Evolutionary conservation across 2,797 vertebrate species (phyloP).

Genomic region (Ceryle rudis): DNA sequence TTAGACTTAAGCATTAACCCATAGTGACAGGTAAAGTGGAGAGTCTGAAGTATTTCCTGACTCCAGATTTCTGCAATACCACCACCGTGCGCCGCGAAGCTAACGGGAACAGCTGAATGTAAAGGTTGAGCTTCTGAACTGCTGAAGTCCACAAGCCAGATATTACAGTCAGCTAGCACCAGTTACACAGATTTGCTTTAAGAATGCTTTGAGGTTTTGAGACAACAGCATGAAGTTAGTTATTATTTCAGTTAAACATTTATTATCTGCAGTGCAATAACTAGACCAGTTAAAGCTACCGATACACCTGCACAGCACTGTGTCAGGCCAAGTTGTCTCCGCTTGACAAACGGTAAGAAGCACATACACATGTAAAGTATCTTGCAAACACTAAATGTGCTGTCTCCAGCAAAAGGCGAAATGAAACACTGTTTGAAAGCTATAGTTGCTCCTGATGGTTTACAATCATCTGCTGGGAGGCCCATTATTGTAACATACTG

Average conservation of each 20-base stretch:
- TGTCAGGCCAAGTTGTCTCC: background rate
- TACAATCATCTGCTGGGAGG: background rate
- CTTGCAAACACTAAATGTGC: background rate
- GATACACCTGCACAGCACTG: background rate
- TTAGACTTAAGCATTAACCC: background rate
- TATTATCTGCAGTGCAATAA: background rate
- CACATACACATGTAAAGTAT: background rate
- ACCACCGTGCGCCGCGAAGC: background rate
- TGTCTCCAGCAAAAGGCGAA: background rate
- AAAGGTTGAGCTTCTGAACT: background rate
- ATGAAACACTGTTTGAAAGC: background rate
- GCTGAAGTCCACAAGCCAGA: background rate
- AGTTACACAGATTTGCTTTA: background rate
- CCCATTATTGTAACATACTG: background rate
- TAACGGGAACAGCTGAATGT: background rate
- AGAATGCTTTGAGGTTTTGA: background rate
- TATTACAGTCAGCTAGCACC: background rate
- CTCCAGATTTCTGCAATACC: background rate
- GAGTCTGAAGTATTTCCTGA: background rate
- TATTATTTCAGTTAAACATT: background rate
- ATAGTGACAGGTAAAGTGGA: background rate
- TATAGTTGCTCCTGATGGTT: background rate
- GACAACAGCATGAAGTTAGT: background rate
- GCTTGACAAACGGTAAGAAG: background rate
- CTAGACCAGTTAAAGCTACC: background rate